phyloP scores from a whole-genome alignment of 1,140 invertebrate species.

The Pygmarrhopalites habei region DNA sequence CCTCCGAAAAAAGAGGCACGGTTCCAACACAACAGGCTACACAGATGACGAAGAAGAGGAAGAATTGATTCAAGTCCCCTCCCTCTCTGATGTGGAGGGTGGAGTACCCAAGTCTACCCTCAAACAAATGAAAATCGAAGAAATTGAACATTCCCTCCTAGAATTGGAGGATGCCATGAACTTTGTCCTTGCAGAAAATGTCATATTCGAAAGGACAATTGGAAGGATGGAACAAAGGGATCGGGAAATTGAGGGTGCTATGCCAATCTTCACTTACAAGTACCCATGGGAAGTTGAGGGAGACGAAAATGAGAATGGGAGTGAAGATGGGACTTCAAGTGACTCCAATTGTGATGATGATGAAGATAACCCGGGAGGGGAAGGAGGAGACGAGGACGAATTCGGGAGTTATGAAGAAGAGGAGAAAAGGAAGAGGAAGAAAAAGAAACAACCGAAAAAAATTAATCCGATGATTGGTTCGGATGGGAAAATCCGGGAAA shows the following conservation, averaged over 20 bases:
- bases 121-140: constrained; percentile 2
- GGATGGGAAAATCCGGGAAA: constrained; percentile 11
- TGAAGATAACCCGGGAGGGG: background rate
- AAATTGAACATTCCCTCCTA: background rate
- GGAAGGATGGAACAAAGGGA: constrained; percentile 28
- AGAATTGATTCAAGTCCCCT: background rate
- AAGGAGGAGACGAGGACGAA: background rate
- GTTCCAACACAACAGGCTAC: too few species aligned
- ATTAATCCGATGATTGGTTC: background rate
- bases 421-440: constrained; percentile 5
- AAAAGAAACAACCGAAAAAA: background rate
- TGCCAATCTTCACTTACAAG: constrained; percentile 22
- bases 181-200: constrained; percentile 1
- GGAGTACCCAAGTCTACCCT: constrained; percentile 1
- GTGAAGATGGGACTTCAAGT: background rate
- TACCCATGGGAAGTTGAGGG: constrained; percentile 16
- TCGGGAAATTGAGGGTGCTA: constrained; percentile 24
- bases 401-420: background rate
- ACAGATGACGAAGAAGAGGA: constrained; percentile 1
- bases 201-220: constrained; percentile 13
- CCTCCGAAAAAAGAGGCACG: background rate
- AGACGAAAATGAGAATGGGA: background rate
- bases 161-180: background rate
- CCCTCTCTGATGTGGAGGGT: constrained; percentile 4
- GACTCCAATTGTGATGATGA: background rate